These are phyloP conservation scores for Aphidius colemani DNA, from an alignment of 2,888 invertebrate species.

Conservation along the genomic window DNA sequence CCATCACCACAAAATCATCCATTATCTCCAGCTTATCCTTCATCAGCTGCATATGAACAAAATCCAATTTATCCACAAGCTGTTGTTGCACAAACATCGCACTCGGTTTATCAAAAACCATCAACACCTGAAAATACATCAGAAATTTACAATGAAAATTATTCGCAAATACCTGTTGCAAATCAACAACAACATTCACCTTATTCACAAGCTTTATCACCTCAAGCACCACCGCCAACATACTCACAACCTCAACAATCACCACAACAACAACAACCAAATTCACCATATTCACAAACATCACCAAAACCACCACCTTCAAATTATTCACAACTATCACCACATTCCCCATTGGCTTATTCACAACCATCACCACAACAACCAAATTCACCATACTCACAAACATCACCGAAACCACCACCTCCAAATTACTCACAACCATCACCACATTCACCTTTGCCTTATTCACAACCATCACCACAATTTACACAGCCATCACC, in stretches of 20 bases:
- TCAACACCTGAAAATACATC: slow-evolving; percentile 43
- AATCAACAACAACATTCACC: slow-evolving; percentile 41
- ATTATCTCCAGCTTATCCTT: slow-evolving; percentile 65
- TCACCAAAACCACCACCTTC: slow-evolving; percentile 42
- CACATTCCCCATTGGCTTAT: slow-evolving; percentile 55
- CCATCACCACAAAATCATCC: slow-evolving; percentile 65
- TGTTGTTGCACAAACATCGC: slow-evolving; percentile 40
- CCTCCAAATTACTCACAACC: slow-evolving; percentile 43
- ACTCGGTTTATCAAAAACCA: slow-evolving; percentile 49
- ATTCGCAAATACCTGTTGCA: slow-evolving; percentile 33
- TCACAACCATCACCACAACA: slow-evolving; percentile 48
- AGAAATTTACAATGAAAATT: slow-evolving; percentile 37
- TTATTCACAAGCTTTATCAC: slow-evolving; percentile 37
- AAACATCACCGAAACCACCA: slow-evolving; percentile 52
- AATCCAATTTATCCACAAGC: slow-evolving; percentile 50
- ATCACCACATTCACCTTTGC: slow-evolving; percentile 40
- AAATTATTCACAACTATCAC: slow-evolving; percentile 34
- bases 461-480: slow-evolving; percentile 43
- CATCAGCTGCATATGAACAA: slow-evolving; percentile 60
- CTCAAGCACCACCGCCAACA: slow-evolving; percentile 35
- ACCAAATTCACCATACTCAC: slow-evolving; percentile 36
- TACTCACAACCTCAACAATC: slow-evolving; percentile 52
- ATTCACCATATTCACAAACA: slow-evolving; percentile 42
- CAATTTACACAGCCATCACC: slow-evolving; percentile 41
- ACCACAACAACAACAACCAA: slow-evolving; percentile 36